These are phyloP conservation scores for Psettodes erumei DNA, from an alignment of 2,113 vertebrate species.

Conservation along the genomic window DNA sequence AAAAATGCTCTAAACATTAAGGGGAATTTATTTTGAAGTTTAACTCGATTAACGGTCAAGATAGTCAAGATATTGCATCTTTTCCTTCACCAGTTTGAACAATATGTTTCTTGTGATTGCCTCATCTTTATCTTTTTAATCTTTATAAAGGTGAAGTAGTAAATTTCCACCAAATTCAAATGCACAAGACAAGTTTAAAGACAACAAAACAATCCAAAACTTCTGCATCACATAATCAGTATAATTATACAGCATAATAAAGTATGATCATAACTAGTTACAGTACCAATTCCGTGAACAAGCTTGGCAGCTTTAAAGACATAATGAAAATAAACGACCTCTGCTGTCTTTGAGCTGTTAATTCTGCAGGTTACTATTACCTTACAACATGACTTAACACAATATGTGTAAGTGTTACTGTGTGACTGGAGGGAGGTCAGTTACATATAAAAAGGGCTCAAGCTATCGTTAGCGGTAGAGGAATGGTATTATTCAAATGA, in stretches of 20 bases:
- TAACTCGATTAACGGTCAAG: too few relatives aligned
- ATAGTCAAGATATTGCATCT: too few relatives aligned
- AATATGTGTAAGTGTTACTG: too few relatives aligned
- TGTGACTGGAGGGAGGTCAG: not conserved
- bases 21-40: too few relatives aligned
- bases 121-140: not conserved
- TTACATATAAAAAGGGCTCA: not conserved
- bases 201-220: too few relatives aligned
- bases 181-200: too few relatives aligned
- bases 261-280: not conserved
- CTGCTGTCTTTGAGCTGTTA: not conserved
- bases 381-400: not conserved
- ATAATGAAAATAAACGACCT: not conserved
- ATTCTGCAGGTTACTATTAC: not conserved
- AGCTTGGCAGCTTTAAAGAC: conserved; percentile 2
- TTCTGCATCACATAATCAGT: not conserved
- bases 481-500: not conserved
- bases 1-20: not conserved
- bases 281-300: not conserved
- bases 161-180: too few relatives aligned
- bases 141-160: not conserved
- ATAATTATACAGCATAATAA: too few relatives aligned
- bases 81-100: not conserved
- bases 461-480: not conserved
- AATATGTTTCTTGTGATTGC: not conserved